A percentile compares a stretch with the other conserved stretches of the same genome.
phyloP scores from a whole-genome alignment of 2,888 invertebrate genomes.

The Melinopterus prodromus region DNA sequence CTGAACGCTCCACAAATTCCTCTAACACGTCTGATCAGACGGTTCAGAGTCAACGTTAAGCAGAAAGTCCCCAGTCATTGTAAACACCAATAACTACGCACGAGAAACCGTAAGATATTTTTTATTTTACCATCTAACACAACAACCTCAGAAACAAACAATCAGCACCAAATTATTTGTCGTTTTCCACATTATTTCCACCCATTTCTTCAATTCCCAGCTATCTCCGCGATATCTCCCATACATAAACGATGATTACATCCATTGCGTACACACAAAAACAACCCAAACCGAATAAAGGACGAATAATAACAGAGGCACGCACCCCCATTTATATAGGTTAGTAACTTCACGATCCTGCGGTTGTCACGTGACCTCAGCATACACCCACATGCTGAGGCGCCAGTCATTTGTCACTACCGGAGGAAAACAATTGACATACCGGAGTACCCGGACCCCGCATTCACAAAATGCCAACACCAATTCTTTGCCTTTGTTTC shows the following conservation, averaged over 20 bases:
- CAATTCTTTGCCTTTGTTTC: not conserved
- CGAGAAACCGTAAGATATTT: no score
- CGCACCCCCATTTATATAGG: not conserved
- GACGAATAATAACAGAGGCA: not conserved
- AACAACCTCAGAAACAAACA: no score
- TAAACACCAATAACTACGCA: no score
- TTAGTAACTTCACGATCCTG: constrained; percentile 24
- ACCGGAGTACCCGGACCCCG: not conserved
- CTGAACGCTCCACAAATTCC: no score
- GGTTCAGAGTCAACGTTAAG: no score
- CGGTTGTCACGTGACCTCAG: constrained; percentile 32
- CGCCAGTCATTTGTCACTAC: constrained; percentile 12
- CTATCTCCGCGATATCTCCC: not conserved
- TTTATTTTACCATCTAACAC: no score
- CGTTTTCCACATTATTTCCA: no score
- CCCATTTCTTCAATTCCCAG: no score
- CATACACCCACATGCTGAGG: constrained; percentile 27
- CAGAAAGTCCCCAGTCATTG: no score
- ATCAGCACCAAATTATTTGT: no score
- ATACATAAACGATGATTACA: not conserved
- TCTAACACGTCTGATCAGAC: no score
- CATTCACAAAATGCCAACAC: not conserved
- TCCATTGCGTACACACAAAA: not conserved
- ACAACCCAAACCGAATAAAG: not conserved
- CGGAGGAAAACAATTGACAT: constrained; percentile 11